Conservation (phyloP, 35 echinoderm and acorn worm species). For the Chiridota heheva region DNA sequence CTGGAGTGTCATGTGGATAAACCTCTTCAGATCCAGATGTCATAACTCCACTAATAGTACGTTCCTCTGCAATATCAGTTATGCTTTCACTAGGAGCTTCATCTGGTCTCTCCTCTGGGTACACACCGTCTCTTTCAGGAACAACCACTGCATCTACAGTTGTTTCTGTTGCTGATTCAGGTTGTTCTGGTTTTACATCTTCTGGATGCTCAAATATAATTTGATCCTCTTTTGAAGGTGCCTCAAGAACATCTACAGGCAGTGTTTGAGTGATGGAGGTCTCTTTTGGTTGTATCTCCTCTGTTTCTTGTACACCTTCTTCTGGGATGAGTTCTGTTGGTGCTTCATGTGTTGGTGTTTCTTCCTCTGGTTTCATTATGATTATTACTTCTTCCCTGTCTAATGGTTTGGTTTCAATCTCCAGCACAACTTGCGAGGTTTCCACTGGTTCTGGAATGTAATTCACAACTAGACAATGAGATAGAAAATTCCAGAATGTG, state of each 20-base stretch:
- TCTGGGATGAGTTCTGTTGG: neutral
- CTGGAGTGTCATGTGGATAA: too few species aligned
- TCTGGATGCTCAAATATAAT: neutral
- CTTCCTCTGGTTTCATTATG: too few species aligned
- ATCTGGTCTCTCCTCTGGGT: neutral
- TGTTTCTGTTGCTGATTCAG: neutral
- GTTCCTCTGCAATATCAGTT: conserved; percentile 7
- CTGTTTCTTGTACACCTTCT: neutral
- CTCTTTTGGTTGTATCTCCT: neutral
- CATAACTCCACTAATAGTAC: neutral
- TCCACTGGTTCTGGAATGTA: too few species aligned
- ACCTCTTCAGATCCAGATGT: too few species aligned
- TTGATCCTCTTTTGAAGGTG: conserved; percentile 7
- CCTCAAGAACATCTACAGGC: neutral
- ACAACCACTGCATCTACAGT: neutral
- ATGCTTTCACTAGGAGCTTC: neutral
- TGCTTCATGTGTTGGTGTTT: neutral
- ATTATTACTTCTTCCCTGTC: too few species aligned
- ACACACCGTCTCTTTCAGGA: too few species aligned
- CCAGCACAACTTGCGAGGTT: too few species aligned
- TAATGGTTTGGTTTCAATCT: too few species aligned
- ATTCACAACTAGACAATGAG: too few species aligned
- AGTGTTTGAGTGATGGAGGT: conserved; percentile 4
- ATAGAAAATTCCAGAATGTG: too few species aligned
- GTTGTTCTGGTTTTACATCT: conserved; percentile 20